phyloP scores from a whole-genome alignment of 2,888 invertebrate genomes.

The Acronicta psi region DNA sequence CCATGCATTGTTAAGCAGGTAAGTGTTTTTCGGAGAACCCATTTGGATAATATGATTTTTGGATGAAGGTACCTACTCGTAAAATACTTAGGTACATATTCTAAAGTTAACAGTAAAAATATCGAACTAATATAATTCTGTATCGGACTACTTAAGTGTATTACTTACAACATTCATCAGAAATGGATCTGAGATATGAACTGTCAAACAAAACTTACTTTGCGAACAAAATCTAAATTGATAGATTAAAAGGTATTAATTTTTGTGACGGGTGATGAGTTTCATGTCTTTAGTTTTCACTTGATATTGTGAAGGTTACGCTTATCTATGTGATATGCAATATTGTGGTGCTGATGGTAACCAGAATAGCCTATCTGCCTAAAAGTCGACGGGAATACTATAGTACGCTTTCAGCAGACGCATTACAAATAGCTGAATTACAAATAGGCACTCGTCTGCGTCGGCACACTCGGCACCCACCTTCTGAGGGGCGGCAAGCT shows the following conservation, averaged over 20 bases:
- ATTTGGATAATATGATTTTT: neutral
- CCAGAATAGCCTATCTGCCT: conserved; percentile 46
- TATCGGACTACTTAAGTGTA: too few species aligned
- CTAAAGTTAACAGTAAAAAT: neutral
- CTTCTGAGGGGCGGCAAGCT: conserved; percentile 41
- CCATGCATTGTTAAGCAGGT: neutral
- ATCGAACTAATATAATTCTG: neutral
- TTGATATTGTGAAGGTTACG: too few species aligned
- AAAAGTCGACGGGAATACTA: conserved; percentile 47
- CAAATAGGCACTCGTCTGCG: conserved; percentile 62
- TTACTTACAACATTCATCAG: neutral
- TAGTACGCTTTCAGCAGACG: conserved; percentile 53
- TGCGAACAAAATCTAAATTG: neutral
- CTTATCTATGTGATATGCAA: conserved; percentile 39
- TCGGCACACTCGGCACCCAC: conserved; percentile 43
- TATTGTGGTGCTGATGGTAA: conserved; percentile 29
- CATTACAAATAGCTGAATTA: conserved; percentile 73
- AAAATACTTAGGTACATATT: too few species aligned
- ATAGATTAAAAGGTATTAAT: too few species aligned
- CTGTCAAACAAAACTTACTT: conserved; percentile 4
- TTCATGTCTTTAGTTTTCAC: too few species aligned
- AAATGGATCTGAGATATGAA: neutral
- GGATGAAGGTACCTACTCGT: too few species aligned
- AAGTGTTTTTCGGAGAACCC: conserved; percentile 2
- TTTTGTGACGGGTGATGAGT: too few species aligned